phyloP scores from a whole-genome alignment of 2,888 invertebrate genomes.

The Papilio gigon region DNA sequence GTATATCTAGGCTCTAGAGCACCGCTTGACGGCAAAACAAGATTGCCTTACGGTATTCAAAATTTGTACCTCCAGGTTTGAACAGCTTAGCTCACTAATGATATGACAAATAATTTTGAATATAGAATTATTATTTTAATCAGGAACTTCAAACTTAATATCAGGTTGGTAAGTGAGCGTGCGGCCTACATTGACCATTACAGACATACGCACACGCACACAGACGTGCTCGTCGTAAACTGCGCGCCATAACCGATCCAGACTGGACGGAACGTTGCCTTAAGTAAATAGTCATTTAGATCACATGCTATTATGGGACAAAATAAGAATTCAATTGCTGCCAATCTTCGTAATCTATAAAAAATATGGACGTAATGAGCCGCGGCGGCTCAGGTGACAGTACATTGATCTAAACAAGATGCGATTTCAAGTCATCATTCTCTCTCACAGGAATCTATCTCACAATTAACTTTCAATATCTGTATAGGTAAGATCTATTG shows the following conservation, averaged over 20 bases:
- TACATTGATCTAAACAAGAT: neutral
- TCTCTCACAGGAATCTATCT: too few relatives aligned
- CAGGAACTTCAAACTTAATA: neutral
- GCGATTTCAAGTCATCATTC: conserved; percentile 6
- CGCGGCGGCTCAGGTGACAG: neutral
- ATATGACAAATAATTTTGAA: neutral
- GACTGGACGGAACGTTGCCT: conserved; percentile 38
- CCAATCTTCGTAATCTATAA: conserved; percentile 7
- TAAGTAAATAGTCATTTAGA: conserved; percentile 34
- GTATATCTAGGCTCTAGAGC: too few relatives aligned
- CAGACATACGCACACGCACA: conserved; percentile 19
- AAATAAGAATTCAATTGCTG: conserved; percentile 23
- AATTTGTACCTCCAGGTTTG: too few relatives aligned
- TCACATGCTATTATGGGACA: conserved; percentile 28
- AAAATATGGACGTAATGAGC: conserved; percentile 7
- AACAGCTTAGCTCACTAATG: too few relatives aligned
- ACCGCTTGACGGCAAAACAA: neutral
- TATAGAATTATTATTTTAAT: neutral
- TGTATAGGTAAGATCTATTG: too few relatives aligned
- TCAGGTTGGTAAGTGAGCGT: neutral
- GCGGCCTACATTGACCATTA: conserved; percentile 24
- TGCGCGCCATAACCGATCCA: conserved; percentile 36
- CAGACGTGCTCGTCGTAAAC: conserved; percentile 29
- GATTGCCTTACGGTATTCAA: neutral
- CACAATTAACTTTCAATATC: too few relatives aligned